phyloP scores from a whole-genome alignment of 2,888 invertebrate genomes.

The Drosophila neutralis region DNA sequence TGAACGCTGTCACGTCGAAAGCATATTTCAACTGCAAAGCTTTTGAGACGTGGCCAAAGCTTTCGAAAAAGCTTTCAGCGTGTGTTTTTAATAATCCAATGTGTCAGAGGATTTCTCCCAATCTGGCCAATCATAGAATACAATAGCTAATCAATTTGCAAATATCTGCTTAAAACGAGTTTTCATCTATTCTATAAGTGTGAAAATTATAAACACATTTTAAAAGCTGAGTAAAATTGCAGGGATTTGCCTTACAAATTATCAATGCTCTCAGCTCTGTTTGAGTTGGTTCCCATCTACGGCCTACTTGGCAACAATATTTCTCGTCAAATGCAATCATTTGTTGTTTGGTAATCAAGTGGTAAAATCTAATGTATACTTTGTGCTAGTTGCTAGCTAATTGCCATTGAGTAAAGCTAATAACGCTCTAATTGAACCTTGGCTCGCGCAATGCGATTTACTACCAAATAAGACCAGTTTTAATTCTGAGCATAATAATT shows the following conservation, averaged over 20 bases:
- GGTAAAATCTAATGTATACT: conserved; percentile 8
- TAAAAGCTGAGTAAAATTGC: conserved; percentile 11
- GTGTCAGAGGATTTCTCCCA: conserved; percentile 1
- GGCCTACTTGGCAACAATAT: conserved; percentile 21
- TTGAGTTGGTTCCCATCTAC: conserved; percentile 5
- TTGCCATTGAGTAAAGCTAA: conserved; percentile 9
- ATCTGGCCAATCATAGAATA: conserved; percentile 5
- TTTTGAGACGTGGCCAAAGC: conserved; percentile 21
- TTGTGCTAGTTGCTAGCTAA: conserved; percentile 18
- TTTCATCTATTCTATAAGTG: conserved; percentile 5
- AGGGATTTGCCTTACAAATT: conserved; percentile 36
- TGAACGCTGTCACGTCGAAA: not conserved
- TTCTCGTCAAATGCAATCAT: conserved; percentile 4
- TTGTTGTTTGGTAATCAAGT: conserved; percentile 14
- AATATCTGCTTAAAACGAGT: conserved; percentile 36
- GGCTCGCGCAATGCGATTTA: conserved; percentile 19
- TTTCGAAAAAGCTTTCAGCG: conserved; percentile 21
- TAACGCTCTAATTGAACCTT: conserved; percentile 55
- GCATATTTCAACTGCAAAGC: conserved; percentile 20
- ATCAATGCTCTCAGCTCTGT: conserved; percentile 10
- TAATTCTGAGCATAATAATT: conserved; percentile 26
- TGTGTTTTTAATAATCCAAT: conserved; percentile 2
- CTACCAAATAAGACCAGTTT: conserved; percentile 23
- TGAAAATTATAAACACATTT: conserved; percentile 40
- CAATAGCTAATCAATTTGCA: conserved; percentile 4